Base-by-base conservation (phyloP, 2,797 vertebrate species). In the Galagoides demidoff region DNA sequence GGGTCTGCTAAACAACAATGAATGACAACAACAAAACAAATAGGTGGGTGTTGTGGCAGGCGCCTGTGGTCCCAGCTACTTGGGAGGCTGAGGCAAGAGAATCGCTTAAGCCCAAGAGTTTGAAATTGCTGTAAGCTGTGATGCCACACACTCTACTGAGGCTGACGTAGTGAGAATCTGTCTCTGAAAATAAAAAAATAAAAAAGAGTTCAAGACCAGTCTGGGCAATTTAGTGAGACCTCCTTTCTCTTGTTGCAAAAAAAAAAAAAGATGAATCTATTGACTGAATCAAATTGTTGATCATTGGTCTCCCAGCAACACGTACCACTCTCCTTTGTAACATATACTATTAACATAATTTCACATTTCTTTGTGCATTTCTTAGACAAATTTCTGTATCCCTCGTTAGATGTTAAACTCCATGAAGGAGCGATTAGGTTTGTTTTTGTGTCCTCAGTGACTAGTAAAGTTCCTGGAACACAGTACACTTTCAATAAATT, bases 331-430 rank as follows among this genome's bases (percentile, higher is more conserved):
- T 49, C 34, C 20, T 81, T 39, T 2, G 55, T 7, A 22, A 55
- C 23, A 19, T 12, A 1, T 5, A 20, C 29, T 17, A 43, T 25
- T 12, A 1, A 2, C 0, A 1, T 13, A 27, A 73, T 39, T 39
- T 22, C 19, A 52, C 63, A n/a, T 71, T 29, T 43, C 34, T 71
- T 39, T 45, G 13, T 8, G 12, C 52, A 25, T 74, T 83, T 76
- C 23, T 10, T 10, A 9, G 22, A 13, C 5, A 23, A 11, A 68
- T 68, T 55, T 61, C 39, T 52, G 27, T 13, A 0, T 31, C 61
- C 45, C 79, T 14, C 43, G 12, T 23, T 22, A 11, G 59, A 74
- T 1, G 4, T 20, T 31, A 3, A 59, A 31, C 52, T 22, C 45
- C 7, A 1, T 1, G 73, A 29, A 45, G 63, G 8, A 22, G 61